Evolutionary conservation across 2,888 invertebrate genomes (phyloP), one percentile per base, ranked within the genome.

Genomic region (Diloba caeruleocephala): DNA sequence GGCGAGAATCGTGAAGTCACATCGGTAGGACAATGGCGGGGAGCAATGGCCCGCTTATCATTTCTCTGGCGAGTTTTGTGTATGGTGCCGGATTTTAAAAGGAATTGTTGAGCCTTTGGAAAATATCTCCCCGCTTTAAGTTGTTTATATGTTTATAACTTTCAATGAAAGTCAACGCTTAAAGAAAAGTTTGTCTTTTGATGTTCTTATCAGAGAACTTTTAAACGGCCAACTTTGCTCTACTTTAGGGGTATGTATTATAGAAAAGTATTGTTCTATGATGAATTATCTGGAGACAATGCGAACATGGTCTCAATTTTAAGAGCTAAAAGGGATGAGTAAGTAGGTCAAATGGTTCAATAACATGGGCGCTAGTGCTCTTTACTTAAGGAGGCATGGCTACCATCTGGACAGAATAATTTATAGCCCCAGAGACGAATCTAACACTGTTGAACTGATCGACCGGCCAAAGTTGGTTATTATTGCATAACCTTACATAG

Each of bases 1-100:
- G 62, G 51, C 59, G 56, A 34, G 68, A 55, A 42, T 42, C 42
- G 53, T 46, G 36, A 51, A 62, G 64, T 50, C 46, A 54, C 48
- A 33, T 34, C 48, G 29, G 17, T 39, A 57, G 61, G 59, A 74
- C 75, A 73, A 73, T 60, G 17, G 34, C 8, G 7, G 52, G 50
- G 44, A 52, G 48, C 44, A 46, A 56, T 59, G 53, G 54, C 50
- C 46, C 57, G 65, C 73, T 75, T 76, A 75, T 67, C 64, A 71
- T 66, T 70, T 39, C 46, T 48, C 41, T 33, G 45, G 36, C 33
- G 44, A 29, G 26, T 38, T 49, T 57, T 55, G 52, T 43, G 37
- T 45, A 36, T 34, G 25, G 33, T 38, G 48, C 51, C 42, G 48
- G 61, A 57, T 56, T 63, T 46, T 49, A 58, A 59, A 50, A 51